Percentiles rank a stretch among this genome's conserved stretches.
Conservation (phyloP, 1,140 invertebrate species). For the Drosophila repleta region DNA sequence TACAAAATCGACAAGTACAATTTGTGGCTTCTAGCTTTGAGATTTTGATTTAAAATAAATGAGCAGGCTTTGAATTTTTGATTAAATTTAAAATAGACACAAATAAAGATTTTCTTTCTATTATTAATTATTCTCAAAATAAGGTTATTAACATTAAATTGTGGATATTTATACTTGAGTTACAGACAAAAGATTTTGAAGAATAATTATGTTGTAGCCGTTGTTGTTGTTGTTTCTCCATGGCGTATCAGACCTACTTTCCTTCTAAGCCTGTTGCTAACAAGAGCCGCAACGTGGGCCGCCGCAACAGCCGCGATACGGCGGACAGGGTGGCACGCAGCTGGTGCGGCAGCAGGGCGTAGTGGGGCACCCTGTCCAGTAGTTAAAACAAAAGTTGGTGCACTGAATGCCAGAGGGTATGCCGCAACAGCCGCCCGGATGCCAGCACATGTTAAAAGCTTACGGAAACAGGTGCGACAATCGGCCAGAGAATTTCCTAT, state of each 20-base stretch:
- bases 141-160: too few species aligned
- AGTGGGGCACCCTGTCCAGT: slow-evolving; percentile 54
- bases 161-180: too few species aligned
- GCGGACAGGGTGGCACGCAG: slow-evolving; percentile 40
- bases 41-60: too few species aligned
- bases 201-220: too few species aligned
- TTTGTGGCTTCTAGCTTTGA: too few species aligned
- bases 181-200: too few species aligned
- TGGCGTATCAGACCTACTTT: slow-evolving; percentile 11
- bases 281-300: slow-evolving; percentile 44
- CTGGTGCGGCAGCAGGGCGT: slow-evolving; percentile 32
- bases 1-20: too few species aligned
- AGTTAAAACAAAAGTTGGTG: slow-evolving; percentile 69
- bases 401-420: slow-evolving; percentile 53
- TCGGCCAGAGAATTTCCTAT: background rate
- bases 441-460: slow-evolving; percentile 56
- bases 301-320: slow-evolving; percentile 44
- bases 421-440: slow-evolving; percentile 63
- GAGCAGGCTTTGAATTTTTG: too few species aligned
- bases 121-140: too few species aligned
- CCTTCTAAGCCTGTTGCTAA: slow-evolving; percentile 35
- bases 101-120: too few species aligned
- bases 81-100: too few species aligned
- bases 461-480: slow-evolving; percentile 2
- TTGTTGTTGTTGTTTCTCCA: too few species aligned